phyloP scores from a whole-genome alignment of 2,113 vertebrate species.

The Brachyistius frenatus region DNA sequence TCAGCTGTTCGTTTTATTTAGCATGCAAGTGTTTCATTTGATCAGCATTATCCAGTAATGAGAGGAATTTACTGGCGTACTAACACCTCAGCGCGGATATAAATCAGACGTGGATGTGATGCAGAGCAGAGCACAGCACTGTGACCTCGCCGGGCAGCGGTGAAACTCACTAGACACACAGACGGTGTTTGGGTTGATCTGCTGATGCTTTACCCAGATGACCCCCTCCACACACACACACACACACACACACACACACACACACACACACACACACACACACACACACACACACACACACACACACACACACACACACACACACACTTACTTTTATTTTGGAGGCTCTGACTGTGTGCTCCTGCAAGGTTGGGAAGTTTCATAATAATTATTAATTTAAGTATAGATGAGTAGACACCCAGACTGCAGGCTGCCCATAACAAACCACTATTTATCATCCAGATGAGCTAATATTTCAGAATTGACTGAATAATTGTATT shows the following conservation, averaged over 20 bases:
- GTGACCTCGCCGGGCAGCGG: constrained; percentile 25
- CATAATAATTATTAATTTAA: too few species aligned
- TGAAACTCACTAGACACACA: constrained; percentile 18
- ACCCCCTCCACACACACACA: neutral
- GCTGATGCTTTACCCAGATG: constrained; percentile 70
- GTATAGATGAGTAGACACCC: neutral
- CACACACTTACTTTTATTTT: neutral
- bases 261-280: too few species aligned
- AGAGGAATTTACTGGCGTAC: constrained; percentile 45
- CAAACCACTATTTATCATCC: neutral
- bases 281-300: too few species aligned
- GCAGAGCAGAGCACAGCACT: constrained; percentile 18
- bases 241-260: too few species aligned
- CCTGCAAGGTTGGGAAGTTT: neutral
- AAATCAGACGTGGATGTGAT: constrained; percentile 60
- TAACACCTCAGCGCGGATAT: constrained; percentile 58
- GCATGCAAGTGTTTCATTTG: constrained; percentile 41
- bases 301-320: too few species aligned
- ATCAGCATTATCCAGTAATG: constrained; percentile 55
- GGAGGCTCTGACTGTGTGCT: neutral
- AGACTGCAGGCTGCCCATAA: neutral
- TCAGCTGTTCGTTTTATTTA: constrained; percentile 47
- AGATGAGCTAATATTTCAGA: constrained; percentile 2
- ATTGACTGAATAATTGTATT: neutral
- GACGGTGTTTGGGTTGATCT: constrained; percentile 47